Evolutionary conservation across 2,888 invertebrate genomes (phyloP).

Genomic region (Drosophila hamatofila): DNA sequence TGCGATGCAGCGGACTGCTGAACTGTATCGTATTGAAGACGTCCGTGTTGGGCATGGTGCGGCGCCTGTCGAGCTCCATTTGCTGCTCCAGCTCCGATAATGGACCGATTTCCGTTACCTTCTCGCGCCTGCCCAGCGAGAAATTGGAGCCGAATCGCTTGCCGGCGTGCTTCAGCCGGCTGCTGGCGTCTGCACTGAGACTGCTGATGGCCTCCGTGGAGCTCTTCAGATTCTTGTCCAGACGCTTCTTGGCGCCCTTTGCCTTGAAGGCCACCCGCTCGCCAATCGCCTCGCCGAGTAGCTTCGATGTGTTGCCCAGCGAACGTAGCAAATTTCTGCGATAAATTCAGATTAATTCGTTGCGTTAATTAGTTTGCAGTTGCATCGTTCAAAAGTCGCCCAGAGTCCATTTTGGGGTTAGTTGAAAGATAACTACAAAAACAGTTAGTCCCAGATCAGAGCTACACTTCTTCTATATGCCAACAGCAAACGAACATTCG

Average conservation of each 20-base stretch:
- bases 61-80: constrained; percentile 79
- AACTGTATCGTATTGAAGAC: constrained; percentile 84
- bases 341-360: constrained; percentile 16
- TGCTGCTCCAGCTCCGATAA: constrained; percentile 9
- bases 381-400: background rate
- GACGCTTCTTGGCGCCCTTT: constrained; percentile 83
- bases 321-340: constrained; percentile 83
- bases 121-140: constrained; percentile 58
- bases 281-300: constrained; percentile 84
- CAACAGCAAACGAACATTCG: constrained; percentile 8
- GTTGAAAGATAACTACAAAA: constrained; percentile 15
- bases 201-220: constrained; percentile 82
- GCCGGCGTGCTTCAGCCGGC: constrained; percentile 80
- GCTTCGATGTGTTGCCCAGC: constrained; percentile 83
- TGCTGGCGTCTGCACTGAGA: constrained; percentile 80
- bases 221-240: constrained; percentile 83
- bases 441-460: constrained; percentile 19
- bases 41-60: constrained; percentile 83
- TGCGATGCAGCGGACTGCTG: constrained; percentile 83
- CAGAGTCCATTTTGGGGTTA: constrained; percentile 22
- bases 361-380: constrained; percentile 9
- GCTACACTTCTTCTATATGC: background rate
- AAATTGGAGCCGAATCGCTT: constrained; percentile 82
- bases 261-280: constrained; percentile 84
- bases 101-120: constrained; percentile 2